Percentiles rank a stretch among this genome's conserved stretches.
These are phyloP conservation scores for Catotricha subobsoleta DNA, from an alignment of 2,888 invertebrate genomes.

Conservation along the genomic window DNA sequence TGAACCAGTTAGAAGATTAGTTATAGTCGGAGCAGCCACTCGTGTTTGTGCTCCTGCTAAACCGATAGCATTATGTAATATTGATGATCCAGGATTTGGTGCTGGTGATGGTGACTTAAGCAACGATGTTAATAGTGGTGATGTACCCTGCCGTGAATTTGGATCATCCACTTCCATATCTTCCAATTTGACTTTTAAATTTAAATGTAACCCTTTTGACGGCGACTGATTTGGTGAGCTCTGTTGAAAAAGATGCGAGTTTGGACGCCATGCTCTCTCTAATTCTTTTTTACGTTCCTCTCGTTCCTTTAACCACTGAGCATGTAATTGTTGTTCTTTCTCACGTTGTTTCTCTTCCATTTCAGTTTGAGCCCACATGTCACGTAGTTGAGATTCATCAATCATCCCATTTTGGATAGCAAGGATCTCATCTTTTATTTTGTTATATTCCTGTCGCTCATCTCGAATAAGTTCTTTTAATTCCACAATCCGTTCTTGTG, in stretches of 20 bases:
- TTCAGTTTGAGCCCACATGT: slow-evolving; percentile 58
- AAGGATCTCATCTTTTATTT: slow-evolving; percentile 40
- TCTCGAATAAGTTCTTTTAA: slow-evolving; percentile 50
- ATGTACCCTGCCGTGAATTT: slow-evolving; percentile 34
- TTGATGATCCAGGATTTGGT: slow-evolving; percentile 28
- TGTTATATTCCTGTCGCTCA: slow-evolving; percentile 55
- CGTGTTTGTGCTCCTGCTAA: not conserved
- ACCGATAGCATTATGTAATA: slow-evolving; percentile 25
- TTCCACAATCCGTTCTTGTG: slow-evolving; percentile 60
- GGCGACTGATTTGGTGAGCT: slow-evolving; percentile 1
- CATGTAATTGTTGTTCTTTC: slow-evolving; percentile 42
- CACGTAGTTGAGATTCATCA: slow-evolving; percentile 52
- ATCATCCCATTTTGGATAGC: slow-evolving; percentile 33
- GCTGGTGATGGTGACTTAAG: slow-evolving; percentile 50
- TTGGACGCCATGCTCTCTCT: slow-evolving; percentile 40
- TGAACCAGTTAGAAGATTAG: slow-evolving; percentile 25
- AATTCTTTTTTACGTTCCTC: slow-evolving; percentile 44
- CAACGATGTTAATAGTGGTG: slow-evolving; percentile 64
- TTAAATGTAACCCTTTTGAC: slow-evolving; percentile 4
- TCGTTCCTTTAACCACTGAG: slow-evolving; percentile 41
- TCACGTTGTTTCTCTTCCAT: slow-evolving; percentile 51
- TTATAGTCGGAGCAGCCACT: slow-evolving; percentile 26
- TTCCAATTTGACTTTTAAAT: slow-evolving; percentile 10
- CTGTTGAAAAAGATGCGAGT: slow-evolving; percentile 4
- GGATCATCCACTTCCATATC: slow-evolving; percentile 19